Base-by-base conservation (phyloP, 35 echinoderm and acorn worm genomes). In the Holothuria glaberrima region DNA sequence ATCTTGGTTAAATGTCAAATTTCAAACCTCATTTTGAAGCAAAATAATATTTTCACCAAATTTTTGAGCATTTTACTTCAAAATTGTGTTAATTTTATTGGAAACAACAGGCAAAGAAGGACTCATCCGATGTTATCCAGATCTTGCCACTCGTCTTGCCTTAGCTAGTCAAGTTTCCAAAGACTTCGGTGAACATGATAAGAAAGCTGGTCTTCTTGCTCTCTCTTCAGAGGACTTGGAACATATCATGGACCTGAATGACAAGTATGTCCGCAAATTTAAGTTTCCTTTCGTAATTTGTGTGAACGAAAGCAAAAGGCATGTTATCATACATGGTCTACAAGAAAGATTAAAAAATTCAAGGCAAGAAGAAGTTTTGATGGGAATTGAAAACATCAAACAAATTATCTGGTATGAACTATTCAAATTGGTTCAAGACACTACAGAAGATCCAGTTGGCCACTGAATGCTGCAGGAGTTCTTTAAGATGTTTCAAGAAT, bases 201-300 rank as follows among this genome's bases (percentile, higher is more conserved):
- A 41, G 44, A 75, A 38, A 38, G 33, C 71, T n/a, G 71, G 71
- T 45, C 71, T 24, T 34, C 32, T 75, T n/a, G 44, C 71, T 5
- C 34, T 38, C 17, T 75, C 33, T 22, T 75, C 71, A 1, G 71
- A 75, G 21, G 71, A 75, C 33, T 41, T 75, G 22, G 71, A 75
- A 75, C 83, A 65, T 20, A 86, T 86, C 22, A 45, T 44, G 32
- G 83, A 86, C 12, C 45, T 86, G 12, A 86, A 86, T 27, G 30
- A 63, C 3, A 66, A 67, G 64, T 86, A 86, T 18, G 65, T 22
- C 24, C 36, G 14, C 12, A 86, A 86, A 33, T 86, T 86, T 86
- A 61, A 61, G 18, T 86, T 86, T 86, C 60, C 83, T 13, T 86
- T 86, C n/a, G 83, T 86, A 33, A 67, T 86, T 68, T 86, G 83